Conservation (phyloP, 53 echinoderm and acorn worm genomes). For the Antedon mediterranea region DNA sequence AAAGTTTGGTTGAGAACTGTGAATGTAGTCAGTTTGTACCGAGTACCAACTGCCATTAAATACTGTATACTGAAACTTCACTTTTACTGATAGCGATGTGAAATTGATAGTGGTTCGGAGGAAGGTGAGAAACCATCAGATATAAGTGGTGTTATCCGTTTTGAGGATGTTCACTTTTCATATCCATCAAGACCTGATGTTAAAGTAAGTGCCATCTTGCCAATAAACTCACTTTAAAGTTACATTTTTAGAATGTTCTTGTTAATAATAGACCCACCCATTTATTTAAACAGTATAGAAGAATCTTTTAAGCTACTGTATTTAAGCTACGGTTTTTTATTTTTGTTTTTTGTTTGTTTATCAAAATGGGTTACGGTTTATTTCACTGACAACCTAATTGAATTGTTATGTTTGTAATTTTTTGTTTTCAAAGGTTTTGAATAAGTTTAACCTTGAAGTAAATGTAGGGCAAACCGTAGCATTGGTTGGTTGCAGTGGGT, state of each 20-base stretch:
- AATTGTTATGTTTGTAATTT: neutral
- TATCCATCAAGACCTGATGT: conserved; percentile 75
- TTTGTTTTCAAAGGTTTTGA: conserved; percentile 36
- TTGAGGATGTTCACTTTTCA: conserved; percentile 67
- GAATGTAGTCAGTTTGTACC: no score
- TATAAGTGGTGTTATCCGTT: conserved; percentile 40
- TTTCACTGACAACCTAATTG: neutral
- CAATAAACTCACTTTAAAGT: no score
- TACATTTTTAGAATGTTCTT: no score
- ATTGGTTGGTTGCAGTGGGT: conserved; percentile 77
- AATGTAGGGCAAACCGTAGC: conserved; percentile 85
- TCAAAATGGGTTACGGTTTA: neutral
- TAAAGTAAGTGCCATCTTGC: conserved; percentile 16
- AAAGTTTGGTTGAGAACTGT: no score
- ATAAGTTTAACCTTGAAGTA: conserved; percentile 69
- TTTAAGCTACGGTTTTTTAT: neutral
- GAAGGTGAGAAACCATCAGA: conserved; percentile 60
- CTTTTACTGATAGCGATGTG: neutral
- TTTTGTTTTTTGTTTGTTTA: neutral
- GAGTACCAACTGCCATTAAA: conserved; percentile 32
- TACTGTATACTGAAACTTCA: no score
- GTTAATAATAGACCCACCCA: no score
- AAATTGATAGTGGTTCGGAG: conserved; percentile 57
- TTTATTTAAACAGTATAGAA: no score
- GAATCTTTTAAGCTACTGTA: neutral